Percentiles rank a stretch among this genome's conserved stretches.
These are phyloP conservation scores for Philopedon plagiatum DNA, from an alignment of 2,888 invertebrate species.

Conservation along the genomic window DNA sequence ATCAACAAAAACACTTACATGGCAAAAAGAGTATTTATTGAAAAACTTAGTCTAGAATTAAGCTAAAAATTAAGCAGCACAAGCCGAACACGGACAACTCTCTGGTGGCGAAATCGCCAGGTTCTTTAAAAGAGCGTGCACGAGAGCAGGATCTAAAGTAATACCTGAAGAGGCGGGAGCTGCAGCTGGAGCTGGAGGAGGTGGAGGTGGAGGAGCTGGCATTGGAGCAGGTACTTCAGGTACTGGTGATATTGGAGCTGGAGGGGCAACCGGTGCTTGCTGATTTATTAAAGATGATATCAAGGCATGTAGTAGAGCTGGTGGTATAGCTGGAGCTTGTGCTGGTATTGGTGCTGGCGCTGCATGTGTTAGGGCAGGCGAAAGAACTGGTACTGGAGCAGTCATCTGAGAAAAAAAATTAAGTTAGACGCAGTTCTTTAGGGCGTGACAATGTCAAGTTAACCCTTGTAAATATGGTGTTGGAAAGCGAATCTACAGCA, in stretches of 20 bases:
- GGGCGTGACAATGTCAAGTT: too few species aligned
- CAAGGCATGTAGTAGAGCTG: background rate
- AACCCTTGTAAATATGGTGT: too few species aligned
- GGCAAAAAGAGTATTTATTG: slow-evolving; percentile 3
- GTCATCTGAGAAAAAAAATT: background rate
- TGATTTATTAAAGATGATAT: background rate
- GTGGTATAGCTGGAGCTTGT: background rate
- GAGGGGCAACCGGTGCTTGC: background rate
- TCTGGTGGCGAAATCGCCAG: background rate
- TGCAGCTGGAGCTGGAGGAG: background rate
- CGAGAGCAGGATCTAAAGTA: slow-evolving; percentile 9
- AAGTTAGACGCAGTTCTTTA: background rate
- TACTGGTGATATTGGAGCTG: background rate
- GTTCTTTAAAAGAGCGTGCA: background rate
- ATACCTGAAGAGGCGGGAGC: background rate
- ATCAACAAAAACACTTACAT: background rate
- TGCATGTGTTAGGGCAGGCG: background rate
- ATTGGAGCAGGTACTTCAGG: background rate
- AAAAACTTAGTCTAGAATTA: background rate
- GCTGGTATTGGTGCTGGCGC: background rate
- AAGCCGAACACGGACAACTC: background rate
- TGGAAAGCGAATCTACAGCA: too few species aligned
- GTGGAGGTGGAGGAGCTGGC: slow-evolving; percentile 12
- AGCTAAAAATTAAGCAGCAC: background rate
- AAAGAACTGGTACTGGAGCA: background rate